Conservation (phyloP, 1,140 invertebrate genomes). For the Meteorus sp. region DNA sequence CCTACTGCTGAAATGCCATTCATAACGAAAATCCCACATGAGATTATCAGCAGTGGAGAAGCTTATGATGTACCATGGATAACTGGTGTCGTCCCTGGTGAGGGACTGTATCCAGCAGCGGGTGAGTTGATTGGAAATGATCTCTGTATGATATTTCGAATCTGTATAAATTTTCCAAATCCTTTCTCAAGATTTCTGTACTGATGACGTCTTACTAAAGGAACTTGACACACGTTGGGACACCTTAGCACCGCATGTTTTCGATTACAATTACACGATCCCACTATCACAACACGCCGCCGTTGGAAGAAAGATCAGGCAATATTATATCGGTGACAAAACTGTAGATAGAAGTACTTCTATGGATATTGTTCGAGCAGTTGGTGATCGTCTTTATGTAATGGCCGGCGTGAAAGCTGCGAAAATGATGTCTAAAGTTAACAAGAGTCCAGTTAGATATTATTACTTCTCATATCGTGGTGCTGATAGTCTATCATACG, state of each 20-base stretch:
- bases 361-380: constrained; percentile 48
- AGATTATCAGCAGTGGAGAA: constrained; percentile 58
- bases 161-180: background rate
- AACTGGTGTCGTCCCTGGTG: constrained; percentile 61
- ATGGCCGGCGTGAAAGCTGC: constrained; percentile 58
- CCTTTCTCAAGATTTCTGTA: constrained; percentile 51
- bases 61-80: constrained; percentile 64
- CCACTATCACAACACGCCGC: constrained; percentile 43
- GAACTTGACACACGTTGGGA: constrained; percentile 61
- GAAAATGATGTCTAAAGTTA: constrained; percentile 55
- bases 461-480: constrained; percentile 62
- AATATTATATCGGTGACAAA: constrained; percentile 57
- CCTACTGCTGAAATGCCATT: constrained; percentile 56
- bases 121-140: constrained; percentile 47
- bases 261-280: constrained; percentile 64
- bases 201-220: constrained; percentile 45
- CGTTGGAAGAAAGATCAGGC: constrained; percentile 57
- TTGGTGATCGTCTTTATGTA: constrained; percentile 62
- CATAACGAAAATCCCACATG: constrained; percentile 61
- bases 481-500: constrained; percentile 52
- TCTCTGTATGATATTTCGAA: constrained; percentile 1
- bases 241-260: constrained; percentile 57
- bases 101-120: constrained; percentile 66
- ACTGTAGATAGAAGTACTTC: constrained; percentile 40
- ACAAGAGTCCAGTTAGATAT: constrained; percentile 60